phyloP scores from a whole-genome alignment of 2,797 vertebrate species.

The Acridotheres tristis region DNA sequence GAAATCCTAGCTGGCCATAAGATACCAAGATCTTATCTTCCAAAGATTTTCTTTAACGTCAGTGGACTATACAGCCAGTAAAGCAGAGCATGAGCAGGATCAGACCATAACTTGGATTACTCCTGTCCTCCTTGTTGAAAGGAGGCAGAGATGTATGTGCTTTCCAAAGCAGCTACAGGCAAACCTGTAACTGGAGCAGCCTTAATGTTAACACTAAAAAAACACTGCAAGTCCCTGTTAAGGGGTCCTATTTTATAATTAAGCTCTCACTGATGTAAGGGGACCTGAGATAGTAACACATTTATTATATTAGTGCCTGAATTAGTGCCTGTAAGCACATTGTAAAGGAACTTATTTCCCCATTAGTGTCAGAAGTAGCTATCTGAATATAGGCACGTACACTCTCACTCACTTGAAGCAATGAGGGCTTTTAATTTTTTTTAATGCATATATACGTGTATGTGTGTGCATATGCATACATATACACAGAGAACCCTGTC shows the following conservation, averaged over 20 bases:
- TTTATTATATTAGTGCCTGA: background rate
- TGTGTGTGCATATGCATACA: no score
- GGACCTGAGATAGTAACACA: background rate
- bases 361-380: slow-evolving; percentile 4
- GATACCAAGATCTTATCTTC: background rate
- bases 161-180: background rate
- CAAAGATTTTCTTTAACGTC: background rate
- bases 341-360: slow-evolving; percentile 1
- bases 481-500: background rate
- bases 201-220: background rate
- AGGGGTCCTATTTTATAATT: slow-evolving; percentile 18
- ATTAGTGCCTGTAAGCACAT: slow-evolving; percentile 5
- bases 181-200: background rate
- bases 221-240: background rate
- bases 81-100: rapidly evolving
- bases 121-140: background rate
- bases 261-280: background rate
- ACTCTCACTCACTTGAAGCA: background rate
- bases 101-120: background rate
- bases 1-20: slow-evolving; percentile 1
- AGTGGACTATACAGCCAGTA: background rate
- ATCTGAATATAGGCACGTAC: background rate
- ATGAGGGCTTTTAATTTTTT: background rate
- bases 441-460: rapidly evolving
- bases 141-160: background rate